Evolutionary conservation across 2,797 vertebrate genomes (phyloP).

Genomic region (Pristis pectinata): DNA sequence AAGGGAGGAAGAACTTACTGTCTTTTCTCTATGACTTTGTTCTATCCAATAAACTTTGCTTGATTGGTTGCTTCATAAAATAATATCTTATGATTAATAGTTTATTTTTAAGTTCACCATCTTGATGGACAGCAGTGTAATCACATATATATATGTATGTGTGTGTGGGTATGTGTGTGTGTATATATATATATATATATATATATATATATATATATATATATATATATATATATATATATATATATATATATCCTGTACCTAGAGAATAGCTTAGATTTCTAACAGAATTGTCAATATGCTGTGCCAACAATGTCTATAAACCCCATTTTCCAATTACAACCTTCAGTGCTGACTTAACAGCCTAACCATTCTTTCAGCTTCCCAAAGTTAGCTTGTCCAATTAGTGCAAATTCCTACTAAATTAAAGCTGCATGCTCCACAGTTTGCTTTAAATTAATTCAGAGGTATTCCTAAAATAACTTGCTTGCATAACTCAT

Average conservation of each 20-base stretch:
- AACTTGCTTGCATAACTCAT: conserved; percentile 25
- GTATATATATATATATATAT: no score
- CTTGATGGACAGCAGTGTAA: not conserved
- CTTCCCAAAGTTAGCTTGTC: not conserved
- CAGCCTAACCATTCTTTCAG: not conserved
- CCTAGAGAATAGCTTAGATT: not conserved
- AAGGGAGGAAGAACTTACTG: no score
- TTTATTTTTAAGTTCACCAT: not conserved
- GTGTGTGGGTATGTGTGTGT: no score
- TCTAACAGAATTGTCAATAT: not conserved
- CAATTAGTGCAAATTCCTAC: conserved; percentile 35
- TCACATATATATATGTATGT: no score
- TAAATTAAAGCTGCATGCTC: not conserved
- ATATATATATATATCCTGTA: not conserved
- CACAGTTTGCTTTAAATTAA: conserved; percentile 27
- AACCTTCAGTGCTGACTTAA: not conserved
- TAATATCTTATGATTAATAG: not conserved
- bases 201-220: no score
- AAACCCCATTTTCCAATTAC: not conserved
- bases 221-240: no score
- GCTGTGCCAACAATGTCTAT: not conserved
- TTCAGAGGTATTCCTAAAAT: not conserved
- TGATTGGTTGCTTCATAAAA: not conserved
- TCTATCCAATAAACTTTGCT: not conserved
- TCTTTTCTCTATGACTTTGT: not conserved